Percentiles rank a stretch among this genome's conserved stretches.
phyloP scores from a whole-genome alignment of 2,888 invertebrate species.

The Eueremaeus valkanovi region DNA sequence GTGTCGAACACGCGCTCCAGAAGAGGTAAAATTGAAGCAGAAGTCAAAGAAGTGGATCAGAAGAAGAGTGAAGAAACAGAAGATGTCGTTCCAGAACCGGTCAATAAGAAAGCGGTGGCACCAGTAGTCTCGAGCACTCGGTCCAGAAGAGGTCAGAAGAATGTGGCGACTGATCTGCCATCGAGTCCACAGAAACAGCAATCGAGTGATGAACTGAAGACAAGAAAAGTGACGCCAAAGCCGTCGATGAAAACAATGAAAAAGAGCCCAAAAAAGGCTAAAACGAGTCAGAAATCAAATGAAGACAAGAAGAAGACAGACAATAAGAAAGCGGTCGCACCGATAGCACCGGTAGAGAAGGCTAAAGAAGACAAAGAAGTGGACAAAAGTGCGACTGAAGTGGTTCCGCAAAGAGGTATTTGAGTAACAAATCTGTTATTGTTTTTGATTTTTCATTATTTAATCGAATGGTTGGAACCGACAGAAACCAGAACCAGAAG shows the following conservation, averaged over 20 bases:
- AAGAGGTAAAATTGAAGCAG: neutral
- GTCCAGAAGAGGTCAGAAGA: slow-evolving; percentile 4
- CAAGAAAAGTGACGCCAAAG: neutral
- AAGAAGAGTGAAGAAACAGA: no score
- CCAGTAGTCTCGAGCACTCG: no score
- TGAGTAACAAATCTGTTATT: neutral
- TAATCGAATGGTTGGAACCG: neutral
- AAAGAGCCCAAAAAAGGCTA: neutral
- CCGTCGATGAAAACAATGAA: neutral
- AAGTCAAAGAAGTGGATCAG: neutral
- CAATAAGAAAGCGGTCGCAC: neutral
- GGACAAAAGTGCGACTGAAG: neutral
- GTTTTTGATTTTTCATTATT: neutral
- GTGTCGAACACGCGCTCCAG: no score
- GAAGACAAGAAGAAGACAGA: neutral
- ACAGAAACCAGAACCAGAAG: neutral
- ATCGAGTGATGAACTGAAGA: neutral
- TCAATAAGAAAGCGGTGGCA: no score
- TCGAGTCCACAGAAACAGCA: neutral
- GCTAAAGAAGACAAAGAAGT: neutral
- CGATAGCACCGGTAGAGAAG: neutral
- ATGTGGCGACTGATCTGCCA: neutral
- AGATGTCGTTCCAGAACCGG: no score
- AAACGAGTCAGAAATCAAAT: neutral
- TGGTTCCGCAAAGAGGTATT: neutral